These are phyloP conservation scores for Poeciliopsis prolifica DNA, from an alignment of 2,113 vertebrate genomes.

Conservation along the genomic window DNA sequence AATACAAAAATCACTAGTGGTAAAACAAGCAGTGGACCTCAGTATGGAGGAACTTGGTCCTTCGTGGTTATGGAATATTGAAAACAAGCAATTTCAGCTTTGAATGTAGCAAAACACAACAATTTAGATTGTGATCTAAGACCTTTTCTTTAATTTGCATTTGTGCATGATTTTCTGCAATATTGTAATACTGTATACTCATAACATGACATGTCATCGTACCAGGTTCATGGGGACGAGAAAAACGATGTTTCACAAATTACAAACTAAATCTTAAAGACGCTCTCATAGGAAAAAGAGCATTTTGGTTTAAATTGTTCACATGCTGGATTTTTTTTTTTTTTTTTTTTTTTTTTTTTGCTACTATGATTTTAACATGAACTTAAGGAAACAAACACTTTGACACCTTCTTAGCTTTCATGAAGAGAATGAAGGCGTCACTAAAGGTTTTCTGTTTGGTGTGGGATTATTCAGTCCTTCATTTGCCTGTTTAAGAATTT, in stretches of 20 bases:
- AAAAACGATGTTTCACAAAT: background rate
- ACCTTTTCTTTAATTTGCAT: background rate
- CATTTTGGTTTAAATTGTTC: background rate
- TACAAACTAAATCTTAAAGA: background rate
- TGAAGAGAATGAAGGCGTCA: background rate
- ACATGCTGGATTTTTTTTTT: background rate
- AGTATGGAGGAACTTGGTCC: background rate
- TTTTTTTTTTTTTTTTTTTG: too few species aligned
- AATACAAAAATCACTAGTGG: background rate
- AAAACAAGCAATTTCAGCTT: background rate
- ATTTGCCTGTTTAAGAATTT: background rate
- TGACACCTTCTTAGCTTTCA: background rate
- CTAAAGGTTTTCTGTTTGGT: too few species aligned
- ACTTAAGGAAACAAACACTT: background rate
- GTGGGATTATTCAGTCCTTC: too few species aligned
- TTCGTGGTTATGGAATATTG: background rate
- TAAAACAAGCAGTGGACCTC: background rate
- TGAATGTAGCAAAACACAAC: background rate
- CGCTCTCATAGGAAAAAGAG: background rate
- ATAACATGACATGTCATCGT: background rate
- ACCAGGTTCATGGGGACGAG: background rate
- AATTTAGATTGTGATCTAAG: background rate
- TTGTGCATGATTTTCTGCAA: background rate
- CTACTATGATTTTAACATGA: background rate
- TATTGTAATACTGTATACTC: background rate